Conservation (phyloP, 2,113 vertebrate species). For the Malaclemys terrapin region DNA sequence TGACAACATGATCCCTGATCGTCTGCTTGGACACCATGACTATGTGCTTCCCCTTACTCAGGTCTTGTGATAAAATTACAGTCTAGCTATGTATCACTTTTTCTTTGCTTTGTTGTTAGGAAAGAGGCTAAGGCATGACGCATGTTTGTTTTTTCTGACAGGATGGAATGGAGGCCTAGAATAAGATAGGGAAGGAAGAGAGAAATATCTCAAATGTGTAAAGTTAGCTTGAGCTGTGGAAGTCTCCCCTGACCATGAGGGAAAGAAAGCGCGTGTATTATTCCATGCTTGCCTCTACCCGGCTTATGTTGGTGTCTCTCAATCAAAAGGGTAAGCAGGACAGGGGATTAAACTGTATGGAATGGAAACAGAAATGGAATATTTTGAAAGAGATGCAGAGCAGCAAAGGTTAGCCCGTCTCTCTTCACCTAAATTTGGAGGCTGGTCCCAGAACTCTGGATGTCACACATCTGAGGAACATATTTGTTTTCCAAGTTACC, state of each 20-base stretch:
- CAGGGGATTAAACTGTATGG: constrained; percentile 19
- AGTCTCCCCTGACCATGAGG: not conserved
- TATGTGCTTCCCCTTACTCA: not conserved
- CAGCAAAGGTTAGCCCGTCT: constrained; percentile 59
- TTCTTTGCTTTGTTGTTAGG: not conserved
- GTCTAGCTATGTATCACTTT: not conserved
- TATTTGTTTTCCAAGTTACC: constrained; percentile 72
- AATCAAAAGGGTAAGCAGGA: constrained; percentile 38
- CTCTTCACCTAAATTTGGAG: constrained; percentile 64
- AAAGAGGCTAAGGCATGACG: not conserved
- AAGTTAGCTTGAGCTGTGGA: not conserved
- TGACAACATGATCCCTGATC: not conserved
- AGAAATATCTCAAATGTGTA: constrained; percentile 42
- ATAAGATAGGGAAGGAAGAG: constrained; percentile 32
- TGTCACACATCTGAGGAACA: constrained; percentile 64
- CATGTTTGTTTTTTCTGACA: not conserved
- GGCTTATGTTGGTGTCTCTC: not conserved
- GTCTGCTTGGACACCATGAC: not conserved
- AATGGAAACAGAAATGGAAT: constrained; percentile 76
- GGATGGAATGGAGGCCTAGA: constrained; percentile 30
- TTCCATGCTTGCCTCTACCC: constrained; percentile 24
- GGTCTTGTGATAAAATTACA: not conserved
- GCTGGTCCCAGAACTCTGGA: constrained; percentile 40
- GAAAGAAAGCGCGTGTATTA: constrained; percentile 12
- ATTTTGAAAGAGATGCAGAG: constrained; percentile 49